phyloP scores from a whole-genome alignment of 2,888 invertebrate genomes.

The Neoaliturus tenellus region DNA sequence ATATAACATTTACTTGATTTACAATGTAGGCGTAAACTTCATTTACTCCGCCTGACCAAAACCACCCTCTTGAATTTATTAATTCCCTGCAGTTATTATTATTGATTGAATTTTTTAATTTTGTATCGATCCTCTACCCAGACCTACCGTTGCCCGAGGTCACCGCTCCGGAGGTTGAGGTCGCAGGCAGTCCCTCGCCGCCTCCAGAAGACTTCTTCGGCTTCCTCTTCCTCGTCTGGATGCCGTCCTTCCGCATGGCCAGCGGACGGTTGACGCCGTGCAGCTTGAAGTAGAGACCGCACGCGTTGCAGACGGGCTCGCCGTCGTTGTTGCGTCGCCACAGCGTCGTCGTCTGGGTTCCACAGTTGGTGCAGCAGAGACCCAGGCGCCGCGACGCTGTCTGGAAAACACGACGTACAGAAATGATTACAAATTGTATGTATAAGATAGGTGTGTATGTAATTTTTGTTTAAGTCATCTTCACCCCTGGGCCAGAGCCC shows the following conservation, averaged over 20 bases:
- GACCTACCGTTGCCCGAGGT: neutral
- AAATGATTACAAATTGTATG: too few species aligned
- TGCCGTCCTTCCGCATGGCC: constrained; percentile 99
- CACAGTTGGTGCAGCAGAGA: constrained; percentile 72
- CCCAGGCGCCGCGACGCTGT: constrained; percentile 78
- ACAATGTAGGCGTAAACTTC: too few species aligned
- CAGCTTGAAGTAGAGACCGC: constrained; percentile 90
- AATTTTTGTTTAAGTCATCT: too few species aligned
- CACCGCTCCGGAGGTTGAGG: constrained; percentile 9
- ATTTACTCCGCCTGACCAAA: too few species aligned
- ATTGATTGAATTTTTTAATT: too few species aligned
- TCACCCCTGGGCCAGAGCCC: too few species aligned
- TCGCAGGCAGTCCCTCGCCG: constrained; percentile 12
- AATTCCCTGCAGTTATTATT: too few species aligned
- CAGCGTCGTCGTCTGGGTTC: constrained; percentile 97
- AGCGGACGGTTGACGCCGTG: constrained; percentile 93
- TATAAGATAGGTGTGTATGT: too few species aligned
- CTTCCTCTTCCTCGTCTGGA: constrained; percentile 97
- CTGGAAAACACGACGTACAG: constrained; percentile 54
- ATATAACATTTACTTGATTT: too few species aligned
- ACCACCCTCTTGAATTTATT: too few species aligned
- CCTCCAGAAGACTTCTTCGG: constrained; percentile 79
- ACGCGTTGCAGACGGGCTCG: constrained; percentile 94
- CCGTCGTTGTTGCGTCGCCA: constrained; percentile 99
- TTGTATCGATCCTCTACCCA: too few species aligned